These are phyloP conservation scores for Pentalonia nigronervosa DNA, from an alignment of 1,140 invertebrate species.

Conservation along the genomic window DNA sequence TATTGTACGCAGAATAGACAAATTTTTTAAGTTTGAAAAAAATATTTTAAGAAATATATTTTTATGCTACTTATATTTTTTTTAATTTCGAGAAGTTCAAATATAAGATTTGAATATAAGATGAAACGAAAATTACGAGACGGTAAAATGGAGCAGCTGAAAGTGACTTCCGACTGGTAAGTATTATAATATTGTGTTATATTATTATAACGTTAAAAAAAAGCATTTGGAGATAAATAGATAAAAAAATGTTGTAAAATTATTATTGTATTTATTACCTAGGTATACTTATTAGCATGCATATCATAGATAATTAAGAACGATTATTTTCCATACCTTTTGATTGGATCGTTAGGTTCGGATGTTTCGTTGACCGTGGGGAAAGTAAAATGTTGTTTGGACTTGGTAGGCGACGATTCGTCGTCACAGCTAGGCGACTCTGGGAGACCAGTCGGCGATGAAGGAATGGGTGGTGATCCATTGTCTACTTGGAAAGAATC, in stretches of 20 bases:
- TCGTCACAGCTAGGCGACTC: conserved; percentile 32
- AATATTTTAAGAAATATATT: too few relatives aligned
- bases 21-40: neutral
- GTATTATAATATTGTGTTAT: neutral
- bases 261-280: too few relatives aligned
- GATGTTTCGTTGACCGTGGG: conserved; percentile 55
- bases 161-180: neutral
- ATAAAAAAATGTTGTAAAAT: too few relatives aligned
- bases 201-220: too few relatives aligned
- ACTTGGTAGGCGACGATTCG: conserved; percentile 51
- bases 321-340: neutral
- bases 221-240: too few relatives aligned
- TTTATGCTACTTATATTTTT: too few relatives aligned
- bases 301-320: neutral
- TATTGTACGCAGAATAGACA: neutral
- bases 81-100: too few relatives aligned
- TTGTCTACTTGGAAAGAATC: conserved; percentile 60
- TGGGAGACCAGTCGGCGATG: conserved; percentile 60
- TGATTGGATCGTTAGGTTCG: neutral
- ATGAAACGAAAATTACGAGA: neutral
- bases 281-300: too few relatives aligned
- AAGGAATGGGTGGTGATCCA: conserved; percentile 58
- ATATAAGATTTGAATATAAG: too few relatives aligned
- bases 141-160: neutral
- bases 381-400: conserved; percentile 59